phyloP scores from a whole-genome alignment of 2,113 vertebrate species.

The Hemichromis elongatus region DNA sequence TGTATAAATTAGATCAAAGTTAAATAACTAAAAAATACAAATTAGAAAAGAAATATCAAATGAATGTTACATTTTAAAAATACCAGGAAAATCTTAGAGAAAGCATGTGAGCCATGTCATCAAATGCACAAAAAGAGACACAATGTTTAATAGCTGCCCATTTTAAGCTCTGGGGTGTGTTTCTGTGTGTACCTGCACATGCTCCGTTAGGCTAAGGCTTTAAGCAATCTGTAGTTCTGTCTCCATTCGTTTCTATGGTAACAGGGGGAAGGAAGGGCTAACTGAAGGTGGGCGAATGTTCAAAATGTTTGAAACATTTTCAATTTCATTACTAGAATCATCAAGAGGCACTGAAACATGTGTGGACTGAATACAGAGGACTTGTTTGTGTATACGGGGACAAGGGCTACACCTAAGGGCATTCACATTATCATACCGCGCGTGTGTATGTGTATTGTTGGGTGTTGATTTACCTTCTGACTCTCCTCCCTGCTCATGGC shows the following conservation, averaged over 20 bases:
- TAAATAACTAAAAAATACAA: background rate
- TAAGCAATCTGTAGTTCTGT: slow-evolving; percentile 74
- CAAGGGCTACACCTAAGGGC: background rate
- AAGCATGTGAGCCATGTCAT: slow-evolving; percentile 20
- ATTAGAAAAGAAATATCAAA: background rate
- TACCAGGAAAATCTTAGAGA: background rate
- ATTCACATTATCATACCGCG: background rate
- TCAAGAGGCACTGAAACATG: background rate
- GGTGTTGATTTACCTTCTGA: slow-evolving; percentile 78
- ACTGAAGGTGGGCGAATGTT: slow-evolving; percentile 28
- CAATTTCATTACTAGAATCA: slow-evolving; percentile 7
- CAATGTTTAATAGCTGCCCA: background rate
- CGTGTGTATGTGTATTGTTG: background rate
- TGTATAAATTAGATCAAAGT: background rate
- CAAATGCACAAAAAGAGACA: background rate
- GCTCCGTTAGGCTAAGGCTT: slow-evolving; percentile 20
- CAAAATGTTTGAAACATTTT: slow-evolving; percentile 15
- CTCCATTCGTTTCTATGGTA: slow-evolving; percentile 78
- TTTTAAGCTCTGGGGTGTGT: background rate
- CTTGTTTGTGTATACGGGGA: background rate
- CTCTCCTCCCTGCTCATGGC: slow-evolving; percentile 95
- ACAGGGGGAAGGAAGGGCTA: slow-evolving; percentile 25
- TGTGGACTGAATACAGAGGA: background rate
- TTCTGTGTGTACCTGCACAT: slow-evolving; percentile 25
- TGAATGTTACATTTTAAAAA: background rate